These are phyloP conservation scores for Atrichornis clamosus DNA, from an alignment of 2,113 vertebrate genomes.

Conservation along the genomic window DNA sequence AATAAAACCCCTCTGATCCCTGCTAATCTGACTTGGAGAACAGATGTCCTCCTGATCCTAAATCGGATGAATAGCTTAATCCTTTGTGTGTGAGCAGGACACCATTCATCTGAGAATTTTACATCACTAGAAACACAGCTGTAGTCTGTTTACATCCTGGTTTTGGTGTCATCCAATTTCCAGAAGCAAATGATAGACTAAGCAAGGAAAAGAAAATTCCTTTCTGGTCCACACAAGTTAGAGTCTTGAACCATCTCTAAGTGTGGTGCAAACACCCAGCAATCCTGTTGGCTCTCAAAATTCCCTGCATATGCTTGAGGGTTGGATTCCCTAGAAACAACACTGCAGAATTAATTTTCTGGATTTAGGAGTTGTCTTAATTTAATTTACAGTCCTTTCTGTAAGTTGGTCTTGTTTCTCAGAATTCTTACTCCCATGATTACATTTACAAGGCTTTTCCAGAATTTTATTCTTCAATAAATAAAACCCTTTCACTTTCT, in stretches of 20 bases:
- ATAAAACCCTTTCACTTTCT: background rate
- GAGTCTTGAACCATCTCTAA: background rate
- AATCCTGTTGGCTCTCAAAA: background rate
- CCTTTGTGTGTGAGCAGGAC: conserved; percentile 28
- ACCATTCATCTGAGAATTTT: conserved; percentile 40
- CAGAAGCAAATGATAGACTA: background rate
- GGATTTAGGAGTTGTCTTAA: background rate
- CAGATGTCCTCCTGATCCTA: conserved; percentile 51
- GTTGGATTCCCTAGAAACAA: background rate
- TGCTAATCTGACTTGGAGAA: conserved; percentile 55
- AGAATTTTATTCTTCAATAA: background rate
- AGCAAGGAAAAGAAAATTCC: background rate
- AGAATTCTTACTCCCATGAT: background rate
- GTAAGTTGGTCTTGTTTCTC: background rate
- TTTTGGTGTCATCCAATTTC: background rate
- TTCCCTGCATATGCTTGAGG: background rate
- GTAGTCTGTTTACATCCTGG: conserved; percentile 37
- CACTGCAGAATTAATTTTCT: background rate
- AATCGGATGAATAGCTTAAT: conserved; percentile 46
- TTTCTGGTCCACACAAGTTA: background rate
- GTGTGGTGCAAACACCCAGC: background rate
- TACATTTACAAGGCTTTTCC: background rate
- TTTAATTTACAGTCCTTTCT: background rate
- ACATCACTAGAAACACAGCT: conserved; percentile 43
- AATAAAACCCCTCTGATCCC: conserved; percentile 48